phyloP scores from a whole-genome alignment of 2,113 vertebrate genomes.

The Callipepla squamata region DNA sequence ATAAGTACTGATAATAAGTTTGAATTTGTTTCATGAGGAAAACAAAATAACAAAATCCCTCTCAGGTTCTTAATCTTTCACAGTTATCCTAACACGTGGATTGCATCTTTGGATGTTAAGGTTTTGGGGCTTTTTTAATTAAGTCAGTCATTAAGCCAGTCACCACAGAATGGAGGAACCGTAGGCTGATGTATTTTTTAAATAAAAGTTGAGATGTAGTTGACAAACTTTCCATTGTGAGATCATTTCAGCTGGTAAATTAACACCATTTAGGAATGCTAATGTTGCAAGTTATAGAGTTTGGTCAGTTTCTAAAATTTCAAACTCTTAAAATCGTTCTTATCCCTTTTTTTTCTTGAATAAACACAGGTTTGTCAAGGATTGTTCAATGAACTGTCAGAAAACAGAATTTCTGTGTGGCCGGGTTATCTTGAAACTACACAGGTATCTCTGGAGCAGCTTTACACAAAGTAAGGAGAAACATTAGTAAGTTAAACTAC shows the following conservation, averaged over 20 bases:
- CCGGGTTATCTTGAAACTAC: constrained; percentile 90
- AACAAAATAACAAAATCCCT: not conserved
- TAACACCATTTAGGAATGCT: not conserved
- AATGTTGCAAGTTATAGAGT: not conserved
- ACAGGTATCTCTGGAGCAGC: constrained; percentile 84
- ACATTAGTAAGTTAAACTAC: not conserved
- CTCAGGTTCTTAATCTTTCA: not conserved
- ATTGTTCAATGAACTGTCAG: constrained; percentile 86
- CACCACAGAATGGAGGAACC: not conserved
- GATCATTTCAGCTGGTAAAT: constrained; percentile 2
- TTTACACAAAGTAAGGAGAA: constrained; percentile 86
- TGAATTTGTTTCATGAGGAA: not conserved
- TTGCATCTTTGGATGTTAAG: fast-evolving
- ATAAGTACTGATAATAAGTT: not conserved
- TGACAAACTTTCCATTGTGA: not conserved
- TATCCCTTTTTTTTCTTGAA: constrained; percentile 25
- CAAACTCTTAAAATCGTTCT: not conserved
- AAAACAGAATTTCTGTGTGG: constrained; percentile 88
- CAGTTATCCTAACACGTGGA: fast-evolving
- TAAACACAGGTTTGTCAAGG: constrained; percentile 88
- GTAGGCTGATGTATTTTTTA: not conserved
- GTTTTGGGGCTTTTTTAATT: not conserved
- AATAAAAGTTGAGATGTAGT: not conserved
- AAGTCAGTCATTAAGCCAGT: not conserved
- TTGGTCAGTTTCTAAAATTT: not conserved